Base-by-base conservation (phyloP, 2,113 vertebrate species). In the Chamaea fasciata region DNA sequence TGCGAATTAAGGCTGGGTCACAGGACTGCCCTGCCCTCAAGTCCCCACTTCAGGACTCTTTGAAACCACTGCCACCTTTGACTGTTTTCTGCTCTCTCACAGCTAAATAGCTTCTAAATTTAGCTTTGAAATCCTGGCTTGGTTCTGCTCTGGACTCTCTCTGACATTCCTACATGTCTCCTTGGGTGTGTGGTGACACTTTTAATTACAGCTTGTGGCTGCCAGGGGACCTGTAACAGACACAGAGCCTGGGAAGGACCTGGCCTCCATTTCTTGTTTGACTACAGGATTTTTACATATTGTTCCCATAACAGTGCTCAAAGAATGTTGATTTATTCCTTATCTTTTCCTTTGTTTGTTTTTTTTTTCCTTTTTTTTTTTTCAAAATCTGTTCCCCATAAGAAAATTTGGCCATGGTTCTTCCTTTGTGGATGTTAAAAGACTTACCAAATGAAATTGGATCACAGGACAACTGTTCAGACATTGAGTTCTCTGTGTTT, bases 201-300 rank as follows among this genome's bases (percentile, higher is more conserved):
- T 57, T 70, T 91, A 95, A 96, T 97, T 95, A 92, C 93, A 86
- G 68, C 87, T 92, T 92, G 92, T 80, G 71, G 30, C 90, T 95
- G 84, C 82, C 79, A 21, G 55, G 80, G 87, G 85, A 93, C 92
- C 75, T 88, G 50, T 91, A 62, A 87, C 55, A 65, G 69, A 50
- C 79, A 70, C 53, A 67, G 68, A 68, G 90, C 63, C 63, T 6
- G 2, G 67, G 62, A 70, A 59, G 39, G 83, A 52, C 63, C 82
- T 95, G 75, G 76, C 79, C 59, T 88, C 82, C 60, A 15, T 63
- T 83, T 88, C 76, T 93, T 83, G 39, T 86, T 90, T 74, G 14
- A 62, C 64, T 77, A 18, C 27, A 74, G 30, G 19, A 35, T 52
- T 91, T 96, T 88, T 95, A 69, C 63, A 56, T 77, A 60, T 14